These are phyloP conservation scores for Drosophila ananassae DNA, from an alignment of 1,140 invertebrate species.

Conservation along the genomic window DNA sequence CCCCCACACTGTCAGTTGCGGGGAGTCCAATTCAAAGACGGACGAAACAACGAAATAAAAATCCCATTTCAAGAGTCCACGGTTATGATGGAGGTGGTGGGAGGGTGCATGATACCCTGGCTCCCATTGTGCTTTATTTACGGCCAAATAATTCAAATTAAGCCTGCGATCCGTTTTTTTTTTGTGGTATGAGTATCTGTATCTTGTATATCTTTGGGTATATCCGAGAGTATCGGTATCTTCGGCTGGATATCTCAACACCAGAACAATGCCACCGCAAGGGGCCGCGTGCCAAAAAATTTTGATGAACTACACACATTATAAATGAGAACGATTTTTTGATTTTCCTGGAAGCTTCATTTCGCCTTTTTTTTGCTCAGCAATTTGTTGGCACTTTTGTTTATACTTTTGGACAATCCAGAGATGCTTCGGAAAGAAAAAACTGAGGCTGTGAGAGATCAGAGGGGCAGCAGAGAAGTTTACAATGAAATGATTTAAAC, in stretches of 20 bases:
- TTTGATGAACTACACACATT: conserved; percentile 72
- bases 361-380: conserved; percentile 11
- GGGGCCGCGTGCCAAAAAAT: conserved; percentile 74
- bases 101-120: not conserved
- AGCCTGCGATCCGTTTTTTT: conserved; percentile 46
- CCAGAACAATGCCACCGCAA: conserved; percentile 47
- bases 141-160: conserved; percentile 82
- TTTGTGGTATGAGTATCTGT: conserved; percentile 33
- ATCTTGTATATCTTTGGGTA: conserved; percentile 31
- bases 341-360: conserved; percentile 23
- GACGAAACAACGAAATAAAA: conserved; percentile 59
- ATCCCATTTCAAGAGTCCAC: conserved; percentile 51
- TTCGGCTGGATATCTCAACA: conserved; percentile 54
- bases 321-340: conserved; percentile 28
- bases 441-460: not conserved
- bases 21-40: conserved; percentile 57
- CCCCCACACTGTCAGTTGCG: conserved; percentile 15
- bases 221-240: conserved; percentile 46
- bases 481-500: conserved; percentile 82
- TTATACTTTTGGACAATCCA: conserved; percentile 21
- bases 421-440: not conserved
- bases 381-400: conserved; percentile 52
- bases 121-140: conserved; percentile 78
- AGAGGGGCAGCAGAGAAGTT: conserved; percentile 37
- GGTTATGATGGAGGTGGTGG: not conserved